These are phyloP conservation scores for Bagarius yarrelli DNA, from an alignment of 2,113 vertebrate species.

Conservation along the genomic window DNA sequence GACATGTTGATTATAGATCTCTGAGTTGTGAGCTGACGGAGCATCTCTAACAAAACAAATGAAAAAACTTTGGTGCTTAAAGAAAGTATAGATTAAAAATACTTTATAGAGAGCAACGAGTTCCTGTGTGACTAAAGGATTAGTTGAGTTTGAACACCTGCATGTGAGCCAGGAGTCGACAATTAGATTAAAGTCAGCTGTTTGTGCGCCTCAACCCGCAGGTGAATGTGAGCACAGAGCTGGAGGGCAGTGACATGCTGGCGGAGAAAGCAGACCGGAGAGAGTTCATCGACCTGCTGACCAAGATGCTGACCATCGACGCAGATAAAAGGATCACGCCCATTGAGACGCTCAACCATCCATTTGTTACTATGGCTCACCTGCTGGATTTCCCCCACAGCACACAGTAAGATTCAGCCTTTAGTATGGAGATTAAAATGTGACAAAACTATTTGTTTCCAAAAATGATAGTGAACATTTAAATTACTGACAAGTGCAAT, in stretches of 20 bases:
- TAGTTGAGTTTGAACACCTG: neutral
- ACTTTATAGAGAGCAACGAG: neutral
- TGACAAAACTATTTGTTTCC: too few species aligned
- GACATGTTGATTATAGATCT: constrained; percentile 52
- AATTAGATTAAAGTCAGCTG: neutral
- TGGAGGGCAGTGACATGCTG: constrained; percentile 96
- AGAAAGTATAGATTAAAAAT: neutral
- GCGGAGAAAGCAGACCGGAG: constrained; percentile 95
- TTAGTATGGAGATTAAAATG: too few species aligned
- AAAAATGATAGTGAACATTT: too few species aligned
- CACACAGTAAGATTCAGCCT: constrained; percentile 79
- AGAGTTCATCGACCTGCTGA: constrained; percentile 97
- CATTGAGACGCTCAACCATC: constrained; percentile 95
- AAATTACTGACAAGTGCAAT: too few species aligned
- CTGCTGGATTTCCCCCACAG: constrained; percentile 96
- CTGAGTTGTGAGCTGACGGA: too few species aligned
- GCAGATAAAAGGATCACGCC: constrained; percentile 98
- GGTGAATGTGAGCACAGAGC: constrained; percentile 96
- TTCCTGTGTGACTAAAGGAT: neutral
- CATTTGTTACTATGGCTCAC: constrained; percentile 96
- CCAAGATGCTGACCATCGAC: constrained; percentile 98
- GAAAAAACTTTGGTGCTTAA: neutral
- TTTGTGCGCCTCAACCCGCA: constrained; percentile 61
- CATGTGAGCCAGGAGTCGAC: neutral
- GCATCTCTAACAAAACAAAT: too few species aligned